Base-by-base conservation (phyloP, 2,113 vertebrate species). In the Excalfactoria chinensis region DNA sequence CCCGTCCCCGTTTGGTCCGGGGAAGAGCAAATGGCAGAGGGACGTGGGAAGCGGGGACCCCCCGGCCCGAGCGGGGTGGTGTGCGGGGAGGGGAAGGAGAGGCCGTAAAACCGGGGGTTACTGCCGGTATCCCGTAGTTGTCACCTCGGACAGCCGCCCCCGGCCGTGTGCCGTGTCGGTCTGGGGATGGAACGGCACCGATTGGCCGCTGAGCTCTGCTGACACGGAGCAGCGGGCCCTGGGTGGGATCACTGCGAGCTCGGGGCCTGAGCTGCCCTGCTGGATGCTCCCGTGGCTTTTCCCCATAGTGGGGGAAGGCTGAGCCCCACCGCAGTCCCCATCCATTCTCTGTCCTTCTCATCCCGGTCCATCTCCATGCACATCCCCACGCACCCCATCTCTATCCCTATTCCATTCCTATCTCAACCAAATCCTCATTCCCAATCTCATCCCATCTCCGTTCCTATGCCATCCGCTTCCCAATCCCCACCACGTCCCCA, bases 251-350 rank as follows among this genome's bases (percentile, higher is more conserved):
- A 18, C 74, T 4, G 1, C 21, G 62, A 86, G 93, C 43, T 35
- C 7, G 0, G 34, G 19, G 20, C 40, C 22, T 1, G 4, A 34
- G 43, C 26, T 7, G 7, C 34, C 32, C 48, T 3, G 1, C 0
- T 0, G 32, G 1, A 1, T 67, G 17, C 48, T 43, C 41, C 35
- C 0, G 0, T 32, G 72, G 73, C 44, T 79, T 67, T 49, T 60
- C 22, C 53, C 49, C 2, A 53, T 46, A 62, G 71, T 41, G 28
- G 4, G 69, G 40, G 60, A 7, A 14, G 56, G 17, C 35, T 17
- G 48, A 28, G 22, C 53, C n/a, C n/a, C 21, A 17, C 25, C 51
- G 34, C 51, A 3, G 4, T 28, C 58, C 40, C 13, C 62, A 55
- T 66, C 37, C 30, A 8, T 7, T 60, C 35, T 44, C 44, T 4